Evolutionary conservation across 2,113 vertebrate species (phyloP), one percentile per base, ranked within the genome.

Genomic region (Trogon surrucura): DNA sequence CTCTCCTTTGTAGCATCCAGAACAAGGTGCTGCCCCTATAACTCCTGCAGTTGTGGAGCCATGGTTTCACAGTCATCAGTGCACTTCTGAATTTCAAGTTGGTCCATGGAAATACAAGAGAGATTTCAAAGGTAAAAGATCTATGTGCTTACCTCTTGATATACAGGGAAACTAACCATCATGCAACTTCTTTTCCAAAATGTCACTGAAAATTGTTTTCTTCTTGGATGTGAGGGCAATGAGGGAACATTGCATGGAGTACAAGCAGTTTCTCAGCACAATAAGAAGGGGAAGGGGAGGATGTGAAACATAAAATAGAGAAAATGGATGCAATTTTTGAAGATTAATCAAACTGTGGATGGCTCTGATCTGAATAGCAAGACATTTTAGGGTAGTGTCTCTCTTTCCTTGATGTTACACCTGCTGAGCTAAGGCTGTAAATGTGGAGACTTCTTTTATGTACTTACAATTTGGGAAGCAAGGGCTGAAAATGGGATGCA

Each of bases 151-250:
- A 50, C 11, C 36, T 81, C 60, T 81, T 85, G 78, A 58, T 10
- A 19, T 10, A 11, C 0, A 1, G 48, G 18, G 44, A 3, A 87
- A 7, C n/a, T 38, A 48, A 32, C 10, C 21, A 6, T 20, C 29
- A 32, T 25, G 4, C 25, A 48, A 22, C 26, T 72, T 38, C 41
- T 89, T 71, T 94, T 62, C 74, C 34, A 75, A 89, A 81, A 93
- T 62, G 27, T 29, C 13, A 8, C 13, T 30, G 47, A 22, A 81
- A 87, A 38, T 78, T 3, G 16, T 62, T 58, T 81, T 79, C 32
- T 85, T 16, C 17, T 79, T 74, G 45, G 34, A 36, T 71, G 20
- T 17, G 20, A 72, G 30, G 91, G 19, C n/a, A 36, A 18, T 11
- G 36, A 89, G 32, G 61, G 15, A 74, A 54, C 22, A 8, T 75